A percentile compares a stretch with the other conserved stretches of the same genome.
Evolutionary conservation across 1,140 invertebrate genomes (phyloP).

Genomic region (Paralvinella palmiformis): DNA sequence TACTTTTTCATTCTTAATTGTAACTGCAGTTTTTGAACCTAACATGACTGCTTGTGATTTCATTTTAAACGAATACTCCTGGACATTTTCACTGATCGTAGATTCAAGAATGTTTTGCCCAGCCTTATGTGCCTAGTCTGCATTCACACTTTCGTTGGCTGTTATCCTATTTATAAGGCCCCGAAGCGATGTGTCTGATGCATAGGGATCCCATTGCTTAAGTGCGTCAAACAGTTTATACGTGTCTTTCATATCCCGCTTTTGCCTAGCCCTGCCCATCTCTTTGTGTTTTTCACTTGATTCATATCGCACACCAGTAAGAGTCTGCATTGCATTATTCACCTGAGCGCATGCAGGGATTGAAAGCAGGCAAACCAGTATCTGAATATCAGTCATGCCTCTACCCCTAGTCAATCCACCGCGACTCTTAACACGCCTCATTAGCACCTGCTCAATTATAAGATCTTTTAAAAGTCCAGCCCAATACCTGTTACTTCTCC

Average conservation of each 20-base stretch:
- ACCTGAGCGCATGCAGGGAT: background rate
- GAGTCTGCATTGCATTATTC: background rate
- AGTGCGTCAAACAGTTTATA: background rate
- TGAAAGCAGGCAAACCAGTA: background rate
- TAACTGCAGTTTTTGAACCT: no score
- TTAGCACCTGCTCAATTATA: conserved; percentile 28
- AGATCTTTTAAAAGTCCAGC: conserved; percentile 41
- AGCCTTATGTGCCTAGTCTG: no score
- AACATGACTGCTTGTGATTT: no score
- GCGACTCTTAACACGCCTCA: conserved; percentile 41
- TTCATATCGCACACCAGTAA: background rate
- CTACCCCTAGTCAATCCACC: conserved; percentile 29
- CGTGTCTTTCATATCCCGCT: conserved; percentile 19
- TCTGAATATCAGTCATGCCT: background rate
- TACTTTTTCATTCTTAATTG: no score
- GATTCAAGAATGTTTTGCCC: no score
- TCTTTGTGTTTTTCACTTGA: conserved; percentile 8
- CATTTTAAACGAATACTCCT: no score
- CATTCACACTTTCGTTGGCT: no score
- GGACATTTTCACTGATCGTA: no score
- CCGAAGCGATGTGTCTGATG: no score
- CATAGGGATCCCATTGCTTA: no score
- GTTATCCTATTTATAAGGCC: no score
- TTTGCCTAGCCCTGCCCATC: background rate
- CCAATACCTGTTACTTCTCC: conserved; percentile 37